Evolutionary conservation across 1,140 invertebrate genomes (phyloP), one percentile per base, ranked within the genome.

Genomic region (Harpegnathos saltator): DNA sequence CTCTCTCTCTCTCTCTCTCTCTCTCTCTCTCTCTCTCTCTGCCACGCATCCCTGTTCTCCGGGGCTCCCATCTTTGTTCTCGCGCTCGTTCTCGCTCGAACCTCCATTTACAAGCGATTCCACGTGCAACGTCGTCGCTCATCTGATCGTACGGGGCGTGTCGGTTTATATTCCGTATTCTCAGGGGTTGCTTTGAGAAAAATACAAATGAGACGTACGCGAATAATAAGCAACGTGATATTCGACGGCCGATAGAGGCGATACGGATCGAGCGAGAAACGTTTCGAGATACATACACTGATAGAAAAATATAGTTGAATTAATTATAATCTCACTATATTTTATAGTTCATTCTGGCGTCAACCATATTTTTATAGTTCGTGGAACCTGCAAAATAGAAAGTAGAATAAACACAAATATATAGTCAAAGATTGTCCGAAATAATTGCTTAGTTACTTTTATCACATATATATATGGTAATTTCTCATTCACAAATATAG

Each of bases 11-110:
- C 26, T 33, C 44, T 26, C 24, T 44, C 17, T 61, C 63, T 77
- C 33, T 44, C 38, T 44, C 77, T 85, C 89, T 85, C 85, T 89
- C 82, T 77, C 78, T 85, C 63, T 59, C 50, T 61, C 82, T 73
- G 66, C 62, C 80, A 66, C 72, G 69, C 12, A 58, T 72, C 78
- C 58, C 22, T 75, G 65, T 74, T 74, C 83, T 59, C 50, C 56
- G 54, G 7, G 7, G 24, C 65, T 58, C 17, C 17, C 24, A 44
- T 69, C 52, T 80, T 78, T 29, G 33, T 80, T 78, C 52, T 14
- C 52, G 44, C 59, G 17, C 61, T 87, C 82, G 50, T 65, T 78
- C 44, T 61, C 80, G 38, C 22, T 54, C 29, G 24, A 72, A 66
- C 54, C 11, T 24, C 29, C 50, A 24, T 66, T 69, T 48, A 26